Evolutionary conservation across 2,113 vertebrate species (phyloP), one percentile per base, ranked within the genome.

Genomic region (Isurus oxyrinchus): DNA sequence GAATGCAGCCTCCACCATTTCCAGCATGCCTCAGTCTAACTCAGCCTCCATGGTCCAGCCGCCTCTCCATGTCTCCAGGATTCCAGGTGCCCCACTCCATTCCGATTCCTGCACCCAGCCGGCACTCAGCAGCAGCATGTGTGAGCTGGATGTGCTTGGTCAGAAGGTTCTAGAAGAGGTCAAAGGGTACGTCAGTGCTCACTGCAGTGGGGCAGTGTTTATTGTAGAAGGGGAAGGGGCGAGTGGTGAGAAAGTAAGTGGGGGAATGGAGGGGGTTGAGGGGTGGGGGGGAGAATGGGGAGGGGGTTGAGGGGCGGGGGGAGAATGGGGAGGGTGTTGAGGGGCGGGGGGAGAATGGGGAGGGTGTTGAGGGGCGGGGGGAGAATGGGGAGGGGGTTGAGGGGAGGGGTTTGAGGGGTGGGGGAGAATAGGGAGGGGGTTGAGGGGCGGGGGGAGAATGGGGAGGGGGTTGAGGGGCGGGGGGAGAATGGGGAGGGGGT

Each of bases 131-230:
- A 97, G 44, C 79, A 21, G 96, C 35, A 55, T 97, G 8, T 96
- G 97, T 44, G 97, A 97, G 93, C 97, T 98, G 96, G 98, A 98
- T 96, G 96, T 97, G 14, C 19, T 98, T 3, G 98, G 97, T 72
- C 98, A 96, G 94, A 96, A 98, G 87, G 97, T 98, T 96, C 97
- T 98, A 19, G 98, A 98, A 93, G 98, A 98, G 94, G 96, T 97
- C 96, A 98, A 97, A 98, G 97, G 97, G 98, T 98, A 98, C 95
- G 96, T 97, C 16, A 61, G 19, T 31, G 23, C 7, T 35, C 44
- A 25, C 66, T n/a, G 66, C 66, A 96, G 44, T 25, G 21, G 16
- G 5, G 35, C 27, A 16, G 3, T 59, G 5, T 57, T 35, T 90
- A 11, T 25, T 31, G 14, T 3, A 59, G 53, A 1, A 11, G 84